Conservation (phyloP, 2,888 invertebrate genomes). For the Dexiosoma caninum region DNA sequence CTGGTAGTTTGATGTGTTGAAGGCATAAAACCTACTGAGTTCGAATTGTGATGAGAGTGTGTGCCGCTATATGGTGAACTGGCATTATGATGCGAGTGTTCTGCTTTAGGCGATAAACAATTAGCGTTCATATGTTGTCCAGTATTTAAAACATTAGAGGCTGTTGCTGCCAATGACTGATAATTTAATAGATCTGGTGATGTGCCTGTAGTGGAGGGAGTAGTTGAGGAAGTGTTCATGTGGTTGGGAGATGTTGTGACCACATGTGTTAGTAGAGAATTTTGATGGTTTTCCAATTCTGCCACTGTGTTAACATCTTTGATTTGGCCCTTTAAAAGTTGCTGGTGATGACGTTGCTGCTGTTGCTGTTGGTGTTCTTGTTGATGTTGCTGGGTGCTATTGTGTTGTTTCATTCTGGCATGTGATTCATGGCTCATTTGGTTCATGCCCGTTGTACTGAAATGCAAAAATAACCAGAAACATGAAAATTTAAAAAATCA, state of each 20-base stretch:
- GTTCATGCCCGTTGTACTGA: conserved; percentile 71
- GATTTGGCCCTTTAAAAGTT: conserved; percentile 62
- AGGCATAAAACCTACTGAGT: conserved; percentile 33
- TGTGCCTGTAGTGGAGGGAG: conserved; percentile 72
- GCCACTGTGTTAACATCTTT: conserved; percentile 65
- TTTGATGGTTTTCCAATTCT: conserved; percentile 69
- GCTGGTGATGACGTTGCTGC: conserved; percentile 65
- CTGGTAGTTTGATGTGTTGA: conserved; percentile 45
- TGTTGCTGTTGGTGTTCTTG: conserved; percentile 60
- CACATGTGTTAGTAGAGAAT: conserved; percentile 64
- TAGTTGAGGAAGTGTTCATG: conserved; percentile 63
- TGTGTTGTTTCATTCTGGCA: conserved; percentile 74
- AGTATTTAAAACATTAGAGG: conserved; percentile 13
- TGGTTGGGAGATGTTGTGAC: conserved; percentile 53
- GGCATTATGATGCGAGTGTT: conserved; percentile 43
- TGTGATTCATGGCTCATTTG: conserved; percentile 77
- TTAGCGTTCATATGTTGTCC: conserved; percentile 23
- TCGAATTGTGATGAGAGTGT: neutral
- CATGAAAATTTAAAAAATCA: neutral
- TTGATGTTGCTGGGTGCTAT: conserved; percentile 66
- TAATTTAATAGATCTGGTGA: conserved; percentile 73
- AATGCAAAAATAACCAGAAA: conserved; percentile 39
- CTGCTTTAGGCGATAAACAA: conserved; percentile 59
- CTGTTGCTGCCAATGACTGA: conserved; percentile 59
- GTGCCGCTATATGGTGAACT: conserved; percentile 33